Percentiles rank a stretch among this genome's conserved stretches.
Conservation (phyloP, 2,888 invertebrate species). For the Agrotis clavis region DNA sequence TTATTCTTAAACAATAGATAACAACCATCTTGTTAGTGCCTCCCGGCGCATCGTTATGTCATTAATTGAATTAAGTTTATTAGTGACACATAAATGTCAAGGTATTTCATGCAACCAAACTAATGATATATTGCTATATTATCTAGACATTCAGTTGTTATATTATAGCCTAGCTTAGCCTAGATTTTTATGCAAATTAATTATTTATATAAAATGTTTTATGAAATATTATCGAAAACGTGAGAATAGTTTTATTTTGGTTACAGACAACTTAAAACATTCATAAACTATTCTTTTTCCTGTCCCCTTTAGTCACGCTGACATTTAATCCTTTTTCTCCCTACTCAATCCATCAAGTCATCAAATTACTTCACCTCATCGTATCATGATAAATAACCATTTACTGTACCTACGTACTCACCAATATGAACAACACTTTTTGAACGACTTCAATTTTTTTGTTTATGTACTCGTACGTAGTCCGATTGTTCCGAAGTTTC, state of each 20-base stretch:
- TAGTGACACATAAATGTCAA: slow-evolving; percentile 49
- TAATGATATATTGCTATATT: slow-evolving; percentile 22
- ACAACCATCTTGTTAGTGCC: slow-evolving; percentile 21
- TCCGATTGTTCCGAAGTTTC: too few relatives aligned
- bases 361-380: too few relatives aligned
- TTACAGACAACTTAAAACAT: not conserved
- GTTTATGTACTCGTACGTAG: too few relatives aligned
- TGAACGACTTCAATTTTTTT: too few relatives aligned
- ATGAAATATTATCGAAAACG: not conserved
- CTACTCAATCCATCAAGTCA: too few relatives aligned
- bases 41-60: slow-evolving; percentile 32
- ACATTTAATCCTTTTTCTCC: too few relatives aligned
- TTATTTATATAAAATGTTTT: not conserved
- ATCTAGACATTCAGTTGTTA: slow-evolving; percentile 18
- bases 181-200: slow-evolving; percentile 29
- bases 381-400: too few relatives aligned
- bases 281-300: too few relatives aligned
- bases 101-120: slow-evolving; percentile 33
- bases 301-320: too few relatives aligned
- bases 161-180: slow-evolving; percentile 22
- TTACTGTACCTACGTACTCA: too few relatives aligned
- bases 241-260: not conserved
- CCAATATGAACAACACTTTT: too few relatives aligned
- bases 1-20: slow-evolving; percentile 17
- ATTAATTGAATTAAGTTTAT: slow-evolving; percentile 40